These are phyloP conservation scores for Odontomyia ornata DNA, from an alignment of 2,888 invertebrate species.

Conservation along the genomic window DNA sequence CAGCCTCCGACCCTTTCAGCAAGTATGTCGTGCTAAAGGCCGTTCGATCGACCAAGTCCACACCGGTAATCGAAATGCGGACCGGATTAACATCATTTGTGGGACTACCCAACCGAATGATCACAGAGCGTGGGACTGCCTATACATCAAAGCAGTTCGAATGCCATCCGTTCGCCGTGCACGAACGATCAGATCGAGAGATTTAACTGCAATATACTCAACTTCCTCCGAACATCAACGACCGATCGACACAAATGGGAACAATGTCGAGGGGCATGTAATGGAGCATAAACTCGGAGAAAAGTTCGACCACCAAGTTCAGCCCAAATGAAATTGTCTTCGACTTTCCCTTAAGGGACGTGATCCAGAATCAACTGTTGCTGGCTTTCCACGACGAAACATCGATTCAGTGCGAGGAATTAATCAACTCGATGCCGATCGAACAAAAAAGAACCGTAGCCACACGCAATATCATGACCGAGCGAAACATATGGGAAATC, in stretches of 20 bases:
- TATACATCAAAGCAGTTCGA: no score
- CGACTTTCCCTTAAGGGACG: no score
- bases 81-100: no score
- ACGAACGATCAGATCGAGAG: no score
- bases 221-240: no score
- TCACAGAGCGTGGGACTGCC: no score
- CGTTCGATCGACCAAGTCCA: neutral
- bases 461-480: neutral
- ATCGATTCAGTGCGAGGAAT: slow-evolving; percentile 50
- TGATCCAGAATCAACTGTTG: slow-evolving; percentile 1
- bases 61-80: neutral
- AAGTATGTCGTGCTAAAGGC: no score
- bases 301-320: slow-evolving; percentile 8
- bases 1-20: no score
- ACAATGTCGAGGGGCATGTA: neutral
- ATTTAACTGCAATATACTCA: no score
- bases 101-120: no score
- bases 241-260: slow-evolving; percentile 4
- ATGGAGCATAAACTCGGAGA: no score
- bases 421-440: slow-evolving; percentile 12
- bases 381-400: slow-evolving; percentile 25
- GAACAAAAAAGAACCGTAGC: neutral
- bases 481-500: neutral
- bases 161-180: neutral
- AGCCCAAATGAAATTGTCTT: no score